Evolutionary conservation across 2,113 vertebrate species (phyloP), one percentile per base, ranked within the genome.

Genomic region (Cranoglanis bouderius): DNA sequence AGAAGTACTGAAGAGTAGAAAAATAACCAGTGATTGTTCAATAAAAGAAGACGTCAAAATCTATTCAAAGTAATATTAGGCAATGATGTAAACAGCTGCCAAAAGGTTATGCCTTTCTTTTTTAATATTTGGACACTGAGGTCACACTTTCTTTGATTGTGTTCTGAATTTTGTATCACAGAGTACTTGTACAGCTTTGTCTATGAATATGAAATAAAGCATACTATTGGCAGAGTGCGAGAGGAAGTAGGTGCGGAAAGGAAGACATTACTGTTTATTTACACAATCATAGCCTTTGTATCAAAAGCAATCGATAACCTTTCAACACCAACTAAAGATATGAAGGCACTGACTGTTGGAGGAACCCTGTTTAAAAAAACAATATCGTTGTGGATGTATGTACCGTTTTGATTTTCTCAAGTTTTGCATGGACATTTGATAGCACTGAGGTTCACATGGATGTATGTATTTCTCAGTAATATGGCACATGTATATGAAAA

Each of bases 341-440:
- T 67, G 84, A 93, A 96, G 96, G 96, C 96, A 90, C 90, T 93
- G 97, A 96, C 97, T 96, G 97, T 97, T 97, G 96, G 91, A 93
- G 94, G 85, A 63, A 90, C 87, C 89, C 91, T 93, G 89, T 91
- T 92, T 26, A 61, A 55, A 84, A 87, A 90, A n/a, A 88, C 53
- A 43, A 61, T 84, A 49, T 80, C 89, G 10, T 92, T 90, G 63
- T 92, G 92, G 91, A 91, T 92, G 95, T 95, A 85, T 90, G 89
- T 92, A 90, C 80, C 72, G 87, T 86, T 90, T 77, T 89, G 29
- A 87, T 85, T 80, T 91, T 89, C 55, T 51, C 46, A 86, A 55
- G 87, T 88, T 90, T 94, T 95, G 96, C 96, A 96, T 95, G 96
- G 95, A 93, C 93, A 85, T 92, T 92, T 92, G 91, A 90, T 72